phyloP scores from a whole-genome alignment of 30 jellyfish, hydroid and myxozoan species.

The Hydra vulgaris region DNA sequence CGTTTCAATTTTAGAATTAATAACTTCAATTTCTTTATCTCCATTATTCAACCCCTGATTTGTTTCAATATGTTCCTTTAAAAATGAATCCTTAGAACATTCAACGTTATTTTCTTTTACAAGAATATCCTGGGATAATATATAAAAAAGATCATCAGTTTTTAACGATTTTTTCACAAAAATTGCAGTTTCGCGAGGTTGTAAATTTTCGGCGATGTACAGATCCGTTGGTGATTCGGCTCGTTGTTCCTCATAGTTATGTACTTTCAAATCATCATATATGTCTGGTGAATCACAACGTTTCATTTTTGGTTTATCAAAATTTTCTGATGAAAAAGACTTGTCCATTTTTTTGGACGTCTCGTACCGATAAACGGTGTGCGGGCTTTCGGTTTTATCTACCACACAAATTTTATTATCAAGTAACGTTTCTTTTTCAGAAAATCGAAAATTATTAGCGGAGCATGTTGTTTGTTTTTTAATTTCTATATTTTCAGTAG shows the following conservation, averaged over 20 bases:
- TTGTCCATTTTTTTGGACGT: neutral
- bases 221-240: conserved; percentile 11
- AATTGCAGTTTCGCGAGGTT: neutral
- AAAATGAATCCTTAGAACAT: neutral
- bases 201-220: neutral
- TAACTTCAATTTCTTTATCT: neutral
- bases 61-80: no score
- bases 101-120: neutral
- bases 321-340: neutral
- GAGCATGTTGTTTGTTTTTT: no score
- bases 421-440: neutral
- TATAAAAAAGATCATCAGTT: neutral
- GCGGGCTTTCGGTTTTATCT: neutral
- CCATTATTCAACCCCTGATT: conserved; percentile 7
- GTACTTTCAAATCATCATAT: conserved; percentile 28
- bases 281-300: conserved; percentile 36
- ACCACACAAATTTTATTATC: neutral
- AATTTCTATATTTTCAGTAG: no score
- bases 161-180: neutral
- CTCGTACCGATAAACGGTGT: neutral
- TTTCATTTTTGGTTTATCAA: neutral
- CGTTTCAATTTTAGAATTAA: neutral
- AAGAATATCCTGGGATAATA: neutral
- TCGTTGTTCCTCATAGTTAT: conserved; percentile 14
- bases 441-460: no score